A percentile compares a stretch with the other conserved stretches of the same genome.
phyloP scores from a whole-genome alignment of 2,888 invertebrate species.

The Gasteruption jaculator region DNA sequence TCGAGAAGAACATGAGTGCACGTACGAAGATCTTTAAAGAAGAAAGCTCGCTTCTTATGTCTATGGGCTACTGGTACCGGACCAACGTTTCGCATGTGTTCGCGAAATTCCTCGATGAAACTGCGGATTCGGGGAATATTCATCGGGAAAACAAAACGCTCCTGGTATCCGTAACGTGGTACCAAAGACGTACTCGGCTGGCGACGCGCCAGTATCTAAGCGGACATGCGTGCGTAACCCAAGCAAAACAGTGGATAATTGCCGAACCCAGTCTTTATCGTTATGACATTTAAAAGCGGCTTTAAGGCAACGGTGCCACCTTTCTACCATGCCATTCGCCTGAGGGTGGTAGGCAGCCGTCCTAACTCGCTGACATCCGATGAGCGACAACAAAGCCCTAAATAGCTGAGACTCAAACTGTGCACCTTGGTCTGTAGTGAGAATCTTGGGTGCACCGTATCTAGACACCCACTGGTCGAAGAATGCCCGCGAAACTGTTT shows the following conservation, averaged over 20 bases:
- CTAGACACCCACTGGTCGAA: constrained; percentile 21
- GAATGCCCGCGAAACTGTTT: constrained; percentile 20
- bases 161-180: constrained; percentile 23
- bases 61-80: constrained; percentile 17
- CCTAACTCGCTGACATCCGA: constrained; percentile 16
- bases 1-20: constrained; percentile 17
- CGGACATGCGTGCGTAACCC: constrained; percentile 21
- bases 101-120: constrained; percentile 9
- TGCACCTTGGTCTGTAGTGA: constrained; percentile 38
- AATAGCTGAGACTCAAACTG: constrained; percentile 43
- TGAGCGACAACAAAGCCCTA: constrained; percentile 18
- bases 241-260: constrained; percentile 25
- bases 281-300: constrained; percentile 24
- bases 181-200: constrained; percentile 26
- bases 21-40: constrained; percentile 8
- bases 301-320: constrained; percentile 30
- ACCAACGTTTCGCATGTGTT: constrained; percentile 13
- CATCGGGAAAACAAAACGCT: constrained; percentile 15
- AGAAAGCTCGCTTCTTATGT: constrained; percentile 9
- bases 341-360: constrained; percentile 26
- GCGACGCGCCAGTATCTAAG: constrained; percentile 19
- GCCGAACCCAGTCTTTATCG: constrained; percentile 19
- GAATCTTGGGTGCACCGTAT: constrained; percentile 20
- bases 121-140: constrained; percentile 1
- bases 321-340: constrained; percentile 30